Conservation (phyloP, 2,888 invertebrate genomes). For the Ophraella communa region DNA sequence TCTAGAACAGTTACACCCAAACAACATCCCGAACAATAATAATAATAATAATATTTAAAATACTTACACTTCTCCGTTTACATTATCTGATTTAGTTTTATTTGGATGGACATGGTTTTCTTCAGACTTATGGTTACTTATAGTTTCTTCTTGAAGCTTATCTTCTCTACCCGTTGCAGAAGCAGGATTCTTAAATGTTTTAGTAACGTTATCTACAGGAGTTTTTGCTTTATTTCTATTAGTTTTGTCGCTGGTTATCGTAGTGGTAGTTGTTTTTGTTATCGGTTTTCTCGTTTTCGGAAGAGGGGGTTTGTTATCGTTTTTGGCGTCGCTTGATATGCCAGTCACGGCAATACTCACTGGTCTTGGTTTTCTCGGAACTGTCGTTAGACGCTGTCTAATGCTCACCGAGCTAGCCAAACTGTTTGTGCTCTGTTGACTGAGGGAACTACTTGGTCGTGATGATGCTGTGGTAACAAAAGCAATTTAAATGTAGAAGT, state of each 20-base stretch:
- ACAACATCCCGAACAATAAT: background rate
- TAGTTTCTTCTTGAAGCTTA: constrained; percentile 39
- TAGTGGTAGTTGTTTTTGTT: constrained; percentile 1
- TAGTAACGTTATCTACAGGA: constrained; percentile 43
- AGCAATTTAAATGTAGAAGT: background rate
- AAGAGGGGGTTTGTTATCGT: constrained; percentile 63
- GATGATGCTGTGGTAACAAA: constrained; percentile 66
- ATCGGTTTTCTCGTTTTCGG: constrained; percentile 59
- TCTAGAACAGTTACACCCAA: too few species aligned
- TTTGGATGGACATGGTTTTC: constrained; percentile 25
- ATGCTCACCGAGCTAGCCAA: constrained; percentile 64
- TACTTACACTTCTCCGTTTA: constrained; percentile 36
- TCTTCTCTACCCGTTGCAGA: constrained; percentile 24
- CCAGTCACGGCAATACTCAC: constrained; percentile 86
- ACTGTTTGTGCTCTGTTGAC: constrained; percentile 71
- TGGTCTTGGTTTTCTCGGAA: constrained; percentile 76
- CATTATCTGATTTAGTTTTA: constrained; percentile 15
- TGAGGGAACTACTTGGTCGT: constrained; percentile 87
- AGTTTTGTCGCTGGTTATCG: constrained; percentile 26
- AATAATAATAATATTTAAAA: background rate
- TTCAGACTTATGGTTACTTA: constrained; percentile 27
- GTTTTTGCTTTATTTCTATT: constrained; percentile 36
- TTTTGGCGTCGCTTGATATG: constrained; percentile 63
- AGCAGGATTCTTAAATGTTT: constrained; percentile 30
- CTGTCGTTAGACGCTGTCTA: constrained; percentile 68